Base-by-base conservation (phyloP, 1,140 invertebrate genomes). In the Gonatopus flavifemur region DNA sequence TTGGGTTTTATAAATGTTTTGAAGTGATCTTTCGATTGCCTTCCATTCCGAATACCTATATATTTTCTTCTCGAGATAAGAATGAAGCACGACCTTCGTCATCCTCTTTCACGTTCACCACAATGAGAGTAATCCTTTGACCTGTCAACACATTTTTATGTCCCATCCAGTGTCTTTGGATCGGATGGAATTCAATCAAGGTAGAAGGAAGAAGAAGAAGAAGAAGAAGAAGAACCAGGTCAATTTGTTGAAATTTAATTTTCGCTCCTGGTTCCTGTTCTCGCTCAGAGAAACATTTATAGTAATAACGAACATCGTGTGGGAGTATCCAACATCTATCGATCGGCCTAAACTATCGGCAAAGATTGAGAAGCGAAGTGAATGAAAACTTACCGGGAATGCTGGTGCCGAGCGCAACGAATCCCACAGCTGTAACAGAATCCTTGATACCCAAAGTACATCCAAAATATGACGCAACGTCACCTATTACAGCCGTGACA, bases 381-480 rank as follows among this genome's bases (percentile, higher is more conserved):
- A 49, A 49, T 35, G 47, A 24, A 40, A n/a, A 59, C 77, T 81
- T 80, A 97, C 95, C 94, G 81, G 95, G 95, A 79, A 98, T 90
- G 79, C 93, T 96, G 45, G 95, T 98, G 53, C 95, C 95, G 12
- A 98, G 82, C 24, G 96, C 94, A 2, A 98, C 96, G 71, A 99
- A 96, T 8, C 93, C 87, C 59, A 99, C 94, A 44, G 96, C 96
- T 35, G 96, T 98, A 22, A 99, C 92, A 3, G 92, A 87, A 76
- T 98, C 96, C 76, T 93, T 91, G 52, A 99, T 87, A 31, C 95
- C 95, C 19, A 98, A 83, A n/a, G 93, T 97, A 71, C 95, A 98
- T 52, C 97, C 97, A 69, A 99, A 97, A 76, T 95, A 90, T 2
- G 93, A 93, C 4, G 96, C 96, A 7, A 98, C 81, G 76, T 99